Percentiles rank a stretch among this genome's conserved stretches.
These are phyloP conservation scores for Bruchidius siliquastri DNA, from an alignment of 2,888 invertebrate genomes.

Conservation along the genomic window DNA sequence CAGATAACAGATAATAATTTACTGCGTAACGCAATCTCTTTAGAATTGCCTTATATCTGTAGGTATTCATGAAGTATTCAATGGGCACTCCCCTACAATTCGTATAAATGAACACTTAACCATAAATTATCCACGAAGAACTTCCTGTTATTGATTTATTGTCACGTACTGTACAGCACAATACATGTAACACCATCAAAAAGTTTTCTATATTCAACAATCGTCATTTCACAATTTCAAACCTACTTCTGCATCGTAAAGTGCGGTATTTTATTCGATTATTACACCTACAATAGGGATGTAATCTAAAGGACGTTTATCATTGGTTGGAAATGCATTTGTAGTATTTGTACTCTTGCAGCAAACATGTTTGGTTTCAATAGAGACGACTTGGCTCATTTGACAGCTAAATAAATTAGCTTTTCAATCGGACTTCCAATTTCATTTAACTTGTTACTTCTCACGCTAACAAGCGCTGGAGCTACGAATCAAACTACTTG, in stretches of 20 bases:
- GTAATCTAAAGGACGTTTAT: not conserved
- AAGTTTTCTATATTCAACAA: not conserved
- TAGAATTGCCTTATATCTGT: not conserved
- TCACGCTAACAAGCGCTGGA: no score
- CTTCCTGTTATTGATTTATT: not conserved
- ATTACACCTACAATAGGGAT: not conserved
- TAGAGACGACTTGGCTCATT: no score
- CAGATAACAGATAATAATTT: no score
- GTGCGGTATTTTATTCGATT: not conserved
- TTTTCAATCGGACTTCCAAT: no score
- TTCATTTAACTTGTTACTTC: no score
- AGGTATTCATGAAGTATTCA: not conserved
- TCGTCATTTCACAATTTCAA: not conserved
- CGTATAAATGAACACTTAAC: not conserved
- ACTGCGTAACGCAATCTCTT: not conserved
- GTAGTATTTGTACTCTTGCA: no score
- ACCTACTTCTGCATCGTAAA: not conserved
- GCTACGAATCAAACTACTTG: no score
- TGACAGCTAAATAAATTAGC: no score
- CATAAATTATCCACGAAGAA: not conserved
- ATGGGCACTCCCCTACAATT: not conserved
- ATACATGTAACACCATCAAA: not conserved
- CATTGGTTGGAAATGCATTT: not conserved
- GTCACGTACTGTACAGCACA: not conserved
- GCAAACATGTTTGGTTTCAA: no score